These are phyloP conservation scores for Montipora efflorescens DNA, from an alignment of 64 coral and sea anemone genomes.

Conservation along the genomic window DNA sequence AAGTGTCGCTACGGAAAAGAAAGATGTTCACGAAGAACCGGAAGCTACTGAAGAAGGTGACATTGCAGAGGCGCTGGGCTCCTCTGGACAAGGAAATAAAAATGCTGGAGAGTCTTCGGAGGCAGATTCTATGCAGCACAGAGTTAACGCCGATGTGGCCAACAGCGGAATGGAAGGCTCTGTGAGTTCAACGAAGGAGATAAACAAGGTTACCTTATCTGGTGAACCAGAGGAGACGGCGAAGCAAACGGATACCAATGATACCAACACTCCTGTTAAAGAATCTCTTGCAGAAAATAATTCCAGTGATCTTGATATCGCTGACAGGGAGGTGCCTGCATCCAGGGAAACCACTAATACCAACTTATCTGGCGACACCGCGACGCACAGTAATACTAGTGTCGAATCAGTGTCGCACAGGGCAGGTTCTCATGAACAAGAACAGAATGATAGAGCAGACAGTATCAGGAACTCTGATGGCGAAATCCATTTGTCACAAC, in stretches of 20 bases:
- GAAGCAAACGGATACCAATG: not conserved
- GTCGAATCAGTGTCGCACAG: not conserved
- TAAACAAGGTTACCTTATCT: not conserved
- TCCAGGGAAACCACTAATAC: not conserved
- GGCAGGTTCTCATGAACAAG: too few species aligned
- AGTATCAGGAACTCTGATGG: not conserved
- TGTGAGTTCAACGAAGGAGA: not conserved
- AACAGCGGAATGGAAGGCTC: too few species aligned
- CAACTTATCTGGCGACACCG: not conserved
- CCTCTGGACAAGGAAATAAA: not conserved
- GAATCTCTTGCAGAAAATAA: not conserved
- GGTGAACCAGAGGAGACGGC: not conserved
- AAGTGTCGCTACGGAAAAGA: not conserved
- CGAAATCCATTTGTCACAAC: not conserved
- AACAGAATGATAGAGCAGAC: not conserved
- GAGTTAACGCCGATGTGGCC: not conserved
- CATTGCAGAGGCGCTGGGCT: not conserved
- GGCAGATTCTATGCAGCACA: not conserved
- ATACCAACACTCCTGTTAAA: not conserved
- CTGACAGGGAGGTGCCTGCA: not conserved
- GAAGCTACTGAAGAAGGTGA: not conserved
- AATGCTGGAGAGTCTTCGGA: not conserved
- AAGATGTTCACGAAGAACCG: not conserved
- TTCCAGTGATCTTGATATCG: not conserved
- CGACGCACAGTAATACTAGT: not conserved